phyloP scores from a whole-genome alignment of 2,888 invertebrate species.

The Leptopterna dolabrata region DNA sequence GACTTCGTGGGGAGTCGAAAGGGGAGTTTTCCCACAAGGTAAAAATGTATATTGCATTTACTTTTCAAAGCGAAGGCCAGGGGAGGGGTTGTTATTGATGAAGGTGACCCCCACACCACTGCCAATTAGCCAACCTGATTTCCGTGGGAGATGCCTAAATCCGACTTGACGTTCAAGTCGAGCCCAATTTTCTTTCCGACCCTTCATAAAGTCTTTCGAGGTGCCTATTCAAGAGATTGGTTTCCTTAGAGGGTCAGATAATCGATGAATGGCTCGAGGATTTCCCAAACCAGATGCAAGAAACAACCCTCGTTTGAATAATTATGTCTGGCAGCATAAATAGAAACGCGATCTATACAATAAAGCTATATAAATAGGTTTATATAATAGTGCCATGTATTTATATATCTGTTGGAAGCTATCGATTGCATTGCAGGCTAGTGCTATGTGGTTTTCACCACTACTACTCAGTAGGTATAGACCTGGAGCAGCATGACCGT shows the following conservation, averaged over 20 bases:
- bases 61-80: neutral
- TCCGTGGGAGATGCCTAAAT: neutral
- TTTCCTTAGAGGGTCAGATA: neutral
- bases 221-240: neutral
- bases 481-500: too few species aligned
- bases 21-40: slow-evolving; percentile 15
- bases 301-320: too few species aligned
- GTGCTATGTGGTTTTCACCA: too few species aligned
- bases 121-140: slow-evolving; percentile 49
- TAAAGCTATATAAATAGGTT: too few species aligned
- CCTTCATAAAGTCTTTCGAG: slow-evolving; percentile 25
- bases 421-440: too few species aligned
- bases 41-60: slow-evolving; percentile 36
- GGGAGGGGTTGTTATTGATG: slow-evolving; percentile 46
- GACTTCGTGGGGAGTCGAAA: neutral
- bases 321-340: too few species aligned
- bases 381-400: too few species aligned
- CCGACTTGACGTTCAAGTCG: slow-evolving; percentile 34
- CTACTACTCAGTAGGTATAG: too few species aligned
- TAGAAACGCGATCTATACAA: too few species aligned
- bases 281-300: too few species aligned
- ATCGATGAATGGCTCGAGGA: too few species aligned
- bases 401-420: too few species aligned
- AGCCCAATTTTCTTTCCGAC: slow-evolving; percentile 30
- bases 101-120: slow-evolving; percentile 12